phyloP scores from a whole-genome alignment of 2,113 vertebrate species.

The Prietella phreatophila region DNA sequence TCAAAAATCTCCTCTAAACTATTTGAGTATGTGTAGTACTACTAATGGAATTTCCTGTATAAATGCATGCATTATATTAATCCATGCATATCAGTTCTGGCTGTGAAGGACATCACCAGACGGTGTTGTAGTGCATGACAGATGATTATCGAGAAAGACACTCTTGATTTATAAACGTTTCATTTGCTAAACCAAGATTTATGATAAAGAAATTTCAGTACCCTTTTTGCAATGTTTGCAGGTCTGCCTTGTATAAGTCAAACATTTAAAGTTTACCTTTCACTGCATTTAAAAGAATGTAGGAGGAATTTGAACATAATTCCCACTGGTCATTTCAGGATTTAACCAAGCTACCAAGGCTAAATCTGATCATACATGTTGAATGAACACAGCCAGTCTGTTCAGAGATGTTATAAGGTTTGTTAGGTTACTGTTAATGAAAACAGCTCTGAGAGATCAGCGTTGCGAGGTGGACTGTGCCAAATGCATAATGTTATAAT shows the following conservation, averaged over 20 bases:
- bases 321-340: not conserved
- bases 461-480: slow-evolving; percentile 13
- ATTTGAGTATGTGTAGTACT: slow-evolving; percentile 44
- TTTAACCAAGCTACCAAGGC: not conserved
- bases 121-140: slow-evolving; percentile 41
- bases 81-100: slow-evolving; percentile 42
- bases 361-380: slow-evolving; percentile 11
- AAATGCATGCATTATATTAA: slow-evolving; percentile 55
- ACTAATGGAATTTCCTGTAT: slow-evolving; percentile 35
- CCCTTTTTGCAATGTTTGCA: not conserved
- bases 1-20: slow-evolving; percentile 27
- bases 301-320: not conserved
- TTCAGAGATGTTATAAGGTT: not conserved
- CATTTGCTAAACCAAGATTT: slow-evolving; percentile 28
- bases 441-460: not conserved
- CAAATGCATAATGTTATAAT: not conserved
- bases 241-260: not conserved
- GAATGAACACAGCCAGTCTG: not conserved
- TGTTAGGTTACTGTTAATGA: not conserved
- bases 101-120: slow-evolving; percentile 45
- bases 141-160: slow-evolving; percentile 14
- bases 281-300: not conserved
- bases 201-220: not conserved
- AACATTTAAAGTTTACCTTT: not conserved
- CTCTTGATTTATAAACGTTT: not conserved